These are phyloP conservation scores for Oncorhynchus gorbuscha DNA, from an alignment of 2,113 vertebrate species.

Conservation along the genomic window DNA sequence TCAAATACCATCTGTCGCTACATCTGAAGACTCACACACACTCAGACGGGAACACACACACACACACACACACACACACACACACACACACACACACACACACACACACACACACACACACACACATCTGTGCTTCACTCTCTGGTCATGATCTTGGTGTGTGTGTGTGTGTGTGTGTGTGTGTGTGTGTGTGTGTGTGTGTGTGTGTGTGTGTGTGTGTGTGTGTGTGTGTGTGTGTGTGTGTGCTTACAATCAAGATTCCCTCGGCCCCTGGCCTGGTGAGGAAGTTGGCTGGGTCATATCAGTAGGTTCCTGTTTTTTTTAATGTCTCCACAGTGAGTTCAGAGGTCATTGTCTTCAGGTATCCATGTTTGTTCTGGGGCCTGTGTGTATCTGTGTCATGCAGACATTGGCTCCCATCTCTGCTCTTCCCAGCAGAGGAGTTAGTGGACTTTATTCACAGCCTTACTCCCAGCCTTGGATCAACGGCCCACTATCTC, in stretches of 20 bases:
- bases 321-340: slow-evolving; percentile 32
- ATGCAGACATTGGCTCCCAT: slow-evolving; percentile 67
- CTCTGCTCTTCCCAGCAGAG: slow-evolving; percentile 45
- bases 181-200: slow-evolving; percentile 34
- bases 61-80: slow-evolving; percentile 49
- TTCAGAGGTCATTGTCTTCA: slow-evolving; percentile 75
- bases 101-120: too few species aligned
- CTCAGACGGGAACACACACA: slow-evolving; percentile 43
- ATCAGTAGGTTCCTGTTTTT: slow-evolving; percentile 66
- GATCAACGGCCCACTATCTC: slow-evolving; percentile 74
- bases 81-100: too few species aligned
- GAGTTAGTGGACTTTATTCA: slow-evolving; percentile 69
- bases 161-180: slow-evolving; percentile 37
- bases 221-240: slow-evolving; percentile 25
- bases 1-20: slow-evolving; percentile 99
- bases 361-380: slow-evolving; percentile 70
- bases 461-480: slow-evolving; percentile 59
- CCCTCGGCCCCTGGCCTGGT: slow-evolving; percentile 57
- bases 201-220: slow-evolving; percentile 31
- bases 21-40: slow-evolving; percentile 91
- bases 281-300: slow-evolving; percentile 59
- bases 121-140: slow-evolving; percentile 50
- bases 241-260: slow-evolving; percentile 41
- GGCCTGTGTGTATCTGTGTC: slow-evolving; percentile 48
- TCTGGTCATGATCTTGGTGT: slow-evolving; percentile 37